These are phyloP conservation scores for Oreochromis mossambicus DNA, from an alignment of 2,797 vertebrate genomes.

Conservation along the genomic window DNA sequence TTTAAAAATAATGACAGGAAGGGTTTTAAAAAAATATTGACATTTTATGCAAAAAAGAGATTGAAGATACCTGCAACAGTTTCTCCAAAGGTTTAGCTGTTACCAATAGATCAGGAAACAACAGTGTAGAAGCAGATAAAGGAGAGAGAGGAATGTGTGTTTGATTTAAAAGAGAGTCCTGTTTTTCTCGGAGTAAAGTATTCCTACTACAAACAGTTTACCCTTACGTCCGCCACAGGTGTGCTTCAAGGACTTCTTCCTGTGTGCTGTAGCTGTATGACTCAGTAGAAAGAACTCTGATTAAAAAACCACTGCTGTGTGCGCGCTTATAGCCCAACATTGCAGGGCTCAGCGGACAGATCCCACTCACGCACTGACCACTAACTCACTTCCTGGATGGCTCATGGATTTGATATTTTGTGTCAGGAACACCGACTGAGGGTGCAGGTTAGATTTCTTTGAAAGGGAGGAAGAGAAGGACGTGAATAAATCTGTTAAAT, in stretches of 20 bases:
- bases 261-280: background rate
- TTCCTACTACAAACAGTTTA: background rate
- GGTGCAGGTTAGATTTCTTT: background rate
- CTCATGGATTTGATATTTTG: slow-evolving; percentile 28
- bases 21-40: too few relatives aligned
- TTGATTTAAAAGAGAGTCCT: background rate
- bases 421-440: background rate
- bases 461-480: background rate
- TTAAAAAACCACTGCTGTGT: slow-evolving; percentile 50
- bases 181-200: background rate
- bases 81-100: background rate
- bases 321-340: slow-evolving; percentile 27
- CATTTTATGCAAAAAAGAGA: background rate
- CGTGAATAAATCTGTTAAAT: background rate
- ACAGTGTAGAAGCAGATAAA: background rate
- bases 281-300: slow-evolving; percentile 29
- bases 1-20: background rate
- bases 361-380: slow-evolving; percentile 1
- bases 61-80: background rate
- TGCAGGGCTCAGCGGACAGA: slow-evolving; percentile 33
- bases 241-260: slow-evolving; percentile 13
- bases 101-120: background rate
- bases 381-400: slow-evolving; percentile 30
- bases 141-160: background rate
- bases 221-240: background rate